These are phyloP conservation scores for Anagrus nilaparvatae DNA, from an alignment of 1,140 invertebrate genomes.

Conservation along the genomic window DNA sequence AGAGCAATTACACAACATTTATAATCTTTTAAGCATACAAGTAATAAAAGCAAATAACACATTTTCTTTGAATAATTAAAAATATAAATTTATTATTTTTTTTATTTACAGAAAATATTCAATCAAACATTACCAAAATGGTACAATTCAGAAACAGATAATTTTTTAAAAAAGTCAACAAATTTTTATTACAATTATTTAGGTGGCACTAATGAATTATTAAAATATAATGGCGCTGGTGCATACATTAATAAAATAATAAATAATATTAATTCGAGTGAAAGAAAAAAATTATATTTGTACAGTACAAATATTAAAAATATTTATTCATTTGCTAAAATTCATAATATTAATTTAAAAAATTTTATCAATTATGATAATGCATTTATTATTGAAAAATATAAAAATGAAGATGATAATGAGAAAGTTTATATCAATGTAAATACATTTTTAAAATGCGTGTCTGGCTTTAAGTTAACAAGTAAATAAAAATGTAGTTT, in stretches of 20 bases:
- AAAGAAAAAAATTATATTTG: constrained; percentile 5
- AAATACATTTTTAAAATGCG: too few species aligned
- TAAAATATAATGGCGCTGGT: background rate
- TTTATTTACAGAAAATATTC: too few species aligned
- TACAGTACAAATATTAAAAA: constrained; percentile 7
- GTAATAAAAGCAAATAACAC: too few species aligned
- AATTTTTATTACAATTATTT: background rate
- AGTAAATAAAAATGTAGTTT: too few species aligned
- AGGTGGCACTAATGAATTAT: background rate
- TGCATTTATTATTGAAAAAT: constrained; percentile 1
- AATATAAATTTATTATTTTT: constrained; percentile 1
- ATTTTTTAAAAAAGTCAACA: background rate
- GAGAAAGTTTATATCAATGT: constrained; percentile 3
- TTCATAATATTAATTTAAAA: background rate
- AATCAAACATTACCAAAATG: background rate
- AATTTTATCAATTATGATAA: background rate
- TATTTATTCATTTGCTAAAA: background rate
- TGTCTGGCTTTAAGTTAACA: too few species aligned
- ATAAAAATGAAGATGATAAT: background rate
- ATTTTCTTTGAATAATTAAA: too few species aligned
- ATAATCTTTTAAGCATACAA: too few species aligned
- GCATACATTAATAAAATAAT: too few species aligned
- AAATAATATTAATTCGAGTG: background rate
- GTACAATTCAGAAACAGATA: background rate
- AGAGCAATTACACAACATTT: too few species aligned